Evolutionary conservation across 2,888 invertebrate genomes (phyloP).

Genomic region (Zhengitettix transpicula): DNA sequence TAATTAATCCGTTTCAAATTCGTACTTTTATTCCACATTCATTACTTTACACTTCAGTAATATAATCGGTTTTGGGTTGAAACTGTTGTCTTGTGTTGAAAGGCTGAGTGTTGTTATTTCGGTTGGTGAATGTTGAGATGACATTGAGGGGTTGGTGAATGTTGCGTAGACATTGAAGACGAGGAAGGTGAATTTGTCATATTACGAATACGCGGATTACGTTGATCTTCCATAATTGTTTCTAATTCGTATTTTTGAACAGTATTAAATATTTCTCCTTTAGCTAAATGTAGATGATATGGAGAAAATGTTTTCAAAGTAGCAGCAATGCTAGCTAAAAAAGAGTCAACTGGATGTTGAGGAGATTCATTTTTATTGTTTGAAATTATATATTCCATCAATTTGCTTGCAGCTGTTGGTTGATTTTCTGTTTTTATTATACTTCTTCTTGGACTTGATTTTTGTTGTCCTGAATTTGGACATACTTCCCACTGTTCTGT

Average conservation of each 20-base stretch:
- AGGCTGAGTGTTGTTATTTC: background rate
- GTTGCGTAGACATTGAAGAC: background rate
- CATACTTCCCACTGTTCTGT: background rate
- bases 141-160: background rate
- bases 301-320: background rate
- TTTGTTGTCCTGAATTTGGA: background rate
- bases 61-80: background rate
- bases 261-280: background rate
- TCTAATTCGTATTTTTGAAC: background rate
- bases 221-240: background rate
- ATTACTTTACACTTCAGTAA: background rate
- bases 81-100: background rate
- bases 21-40: background rate
- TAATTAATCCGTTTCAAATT: too few relatives aligned
- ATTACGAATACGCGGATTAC: background rate
- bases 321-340: background rate
- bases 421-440: background rate
- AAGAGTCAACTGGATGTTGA: background rate
- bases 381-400: background rate
- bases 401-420: background rate
- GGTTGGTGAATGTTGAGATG: background rate
- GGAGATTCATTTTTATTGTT: background rate
- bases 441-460: background rate
- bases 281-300: background rate
- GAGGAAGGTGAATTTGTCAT: background rate